Conservation (phyloP, 2,113 vertebrate genomes). For the Mola mola region DNA sequence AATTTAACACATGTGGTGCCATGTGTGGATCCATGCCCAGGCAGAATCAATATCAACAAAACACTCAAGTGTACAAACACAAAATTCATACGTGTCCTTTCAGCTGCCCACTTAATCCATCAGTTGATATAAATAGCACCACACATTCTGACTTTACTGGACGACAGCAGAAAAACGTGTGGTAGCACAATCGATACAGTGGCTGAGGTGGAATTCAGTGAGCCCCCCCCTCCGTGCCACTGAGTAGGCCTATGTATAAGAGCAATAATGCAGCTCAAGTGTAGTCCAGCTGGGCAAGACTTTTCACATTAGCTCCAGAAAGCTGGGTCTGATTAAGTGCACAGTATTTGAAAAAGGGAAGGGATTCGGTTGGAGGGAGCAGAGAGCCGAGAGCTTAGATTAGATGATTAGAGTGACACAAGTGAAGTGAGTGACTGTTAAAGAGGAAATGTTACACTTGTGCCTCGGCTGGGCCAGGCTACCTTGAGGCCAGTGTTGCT, state of each 20-base stretch:
- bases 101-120: conserved; percentile 41
- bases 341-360: conserved; percentile 26
- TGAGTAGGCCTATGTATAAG: conserved; percentile 14
- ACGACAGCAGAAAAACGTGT: too few relatives aligned
- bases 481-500: conserved; percentile 35
- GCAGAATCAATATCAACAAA: conserved; percentile 64
- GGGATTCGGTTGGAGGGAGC: conserved; percentile 18
- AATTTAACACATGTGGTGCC: conserved; percentile 21
- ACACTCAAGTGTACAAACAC: conserved; percentile 45
- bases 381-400: too few relatives aligned
- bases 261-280: conserved; percentile 30
- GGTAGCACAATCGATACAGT: conserved; percentile 53
- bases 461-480: conserved; percentile 22
- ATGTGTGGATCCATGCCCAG: conserved; percentile 23
- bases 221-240: conserved; percentile 30
- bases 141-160: conserved; percentile 46
- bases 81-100: conserved; percentile 42
- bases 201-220: too few relatives aligned
- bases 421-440: too few relatives aligned
- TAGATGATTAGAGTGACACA: too few relatives aligned
- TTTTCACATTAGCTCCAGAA: conserved; percentile 55
- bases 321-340: conserved; percentile 48
- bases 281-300: conserved; percentile 31
- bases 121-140: conserved; percentile 51
- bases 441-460: too few relatives aligned